phyloP scores from a whole-genome alignment of 2,888 invertebrate genomes.

The Platycheirus rosarum region DNA sequence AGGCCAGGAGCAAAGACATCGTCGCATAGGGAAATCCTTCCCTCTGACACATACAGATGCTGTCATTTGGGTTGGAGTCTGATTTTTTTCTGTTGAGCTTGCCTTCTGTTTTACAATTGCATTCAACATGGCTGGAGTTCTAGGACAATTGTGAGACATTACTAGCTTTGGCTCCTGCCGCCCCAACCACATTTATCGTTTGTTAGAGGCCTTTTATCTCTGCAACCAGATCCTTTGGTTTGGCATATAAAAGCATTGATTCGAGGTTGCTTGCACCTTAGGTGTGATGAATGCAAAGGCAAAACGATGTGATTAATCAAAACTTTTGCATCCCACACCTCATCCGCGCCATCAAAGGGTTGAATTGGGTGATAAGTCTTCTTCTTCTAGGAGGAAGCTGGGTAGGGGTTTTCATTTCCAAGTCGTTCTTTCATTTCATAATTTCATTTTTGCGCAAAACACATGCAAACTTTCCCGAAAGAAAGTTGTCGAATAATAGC shows the following conservation, averaged over 20 bases:
- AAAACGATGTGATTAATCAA: slow-evolving; percentile 47
- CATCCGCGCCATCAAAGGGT: too few species aligned
- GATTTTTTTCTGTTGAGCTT: slow-evolving; percentile 30
- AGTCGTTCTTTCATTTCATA: slow-evolving; percentile 51
- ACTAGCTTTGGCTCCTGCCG: slow-evolving; percentile 4
- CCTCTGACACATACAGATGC: slow-evolving; percentile 27
- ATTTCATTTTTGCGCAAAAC: slow-evolving; percentile 46
- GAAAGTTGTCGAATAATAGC: slow-evolving; percentile 34
- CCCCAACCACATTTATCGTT: background rate
- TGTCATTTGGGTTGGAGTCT: slow-evolving; percentile 63
- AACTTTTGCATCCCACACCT: slow-evolving; percentile 22
- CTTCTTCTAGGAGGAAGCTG: too few species aligned
- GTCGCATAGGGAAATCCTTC: slow-evolving; percentile 25
- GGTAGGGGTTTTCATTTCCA: slow-evolving; percentile 38
- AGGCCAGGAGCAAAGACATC: slow-evolving; percentile 41
- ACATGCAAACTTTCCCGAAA: slow-evolving; percentile 38
- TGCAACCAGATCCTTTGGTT: slow-evolving; percentile 17
- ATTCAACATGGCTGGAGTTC: slow-evolving; percentile 57
- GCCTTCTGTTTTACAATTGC: slow-evolving; percentile 42
- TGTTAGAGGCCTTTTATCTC: slow-evolving; percentile 18
- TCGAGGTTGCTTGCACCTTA: slow-evolving; percentile 14
- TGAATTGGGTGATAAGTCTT: too few species aligned
- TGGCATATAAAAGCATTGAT: slow-evolving; percentile 15
- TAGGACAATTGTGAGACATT: slow-evolving; percentile 54
- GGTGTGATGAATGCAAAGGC: slow-evolving; percentile 7